Conservation (phyloP, 2,797 vertebrate genomes). For the Chromis chromis region DNA sequence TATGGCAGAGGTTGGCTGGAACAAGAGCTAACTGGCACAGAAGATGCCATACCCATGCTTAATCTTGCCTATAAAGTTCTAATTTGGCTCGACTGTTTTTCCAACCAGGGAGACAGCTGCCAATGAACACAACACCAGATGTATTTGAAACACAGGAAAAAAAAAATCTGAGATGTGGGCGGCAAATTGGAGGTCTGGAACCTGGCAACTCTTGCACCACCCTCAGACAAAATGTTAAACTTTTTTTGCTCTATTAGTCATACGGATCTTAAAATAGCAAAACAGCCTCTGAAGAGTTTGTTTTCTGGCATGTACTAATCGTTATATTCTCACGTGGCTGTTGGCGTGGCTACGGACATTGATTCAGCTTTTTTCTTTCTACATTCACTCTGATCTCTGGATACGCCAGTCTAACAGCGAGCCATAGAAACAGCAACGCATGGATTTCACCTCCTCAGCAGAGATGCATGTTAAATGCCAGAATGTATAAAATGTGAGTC, state of each 20-base stretch:
- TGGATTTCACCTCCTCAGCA: slow-evolving; percentile 10
- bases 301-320: too few species aligned
- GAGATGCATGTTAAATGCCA: slow-evolving; percentile 17
- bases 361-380: background rate
- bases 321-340: background rate
- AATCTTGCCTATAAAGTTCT: slow-evolving; percentile 1
- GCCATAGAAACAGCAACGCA: background rate
- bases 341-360: background rate
- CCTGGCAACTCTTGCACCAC: background rate
- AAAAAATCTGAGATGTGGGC: slow-evolving; percentile 3
- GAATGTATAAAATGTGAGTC: background rate
- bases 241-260: background rate
- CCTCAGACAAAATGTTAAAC: background rate
- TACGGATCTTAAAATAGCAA: background rate
- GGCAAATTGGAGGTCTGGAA: background rate
- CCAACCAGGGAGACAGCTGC: slow-evolving; percentile 7
- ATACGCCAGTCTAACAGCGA: background rate
- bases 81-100: background rate
- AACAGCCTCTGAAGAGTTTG: too few species aligned
- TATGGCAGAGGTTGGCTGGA: too few species aligned
- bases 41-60: background rate
- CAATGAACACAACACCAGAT: background rate
- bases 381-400: background rate
- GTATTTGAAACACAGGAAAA: background rate
- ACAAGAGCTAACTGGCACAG: background rate